Base-by-base conservation (phyloP, 2,888 invertebrate species). In the Philhelius pedissequus region DNA sequence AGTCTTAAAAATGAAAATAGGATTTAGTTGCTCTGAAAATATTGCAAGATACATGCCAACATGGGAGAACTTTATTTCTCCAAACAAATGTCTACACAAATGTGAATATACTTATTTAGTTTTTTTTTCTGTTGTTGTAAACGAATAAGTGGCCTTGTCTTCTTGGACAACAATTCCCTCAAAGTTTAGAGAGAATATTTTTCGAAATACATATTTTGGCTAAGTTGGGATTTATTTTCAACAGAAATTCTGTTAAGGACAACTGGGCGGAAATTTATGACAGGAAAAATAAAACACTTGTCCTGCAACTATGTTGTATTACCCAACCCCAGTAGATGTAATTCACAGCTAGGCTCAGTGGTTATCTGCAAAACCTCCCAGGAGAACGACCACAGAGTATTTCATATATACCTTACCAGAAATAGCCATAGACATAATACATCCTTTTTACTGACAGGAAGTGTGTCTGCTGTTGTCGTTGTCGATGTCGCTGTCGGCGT, bases 251-350 rank as follows among this genome's bases (percentile, higher is more conserved):
- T 73, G 77, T 54, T 73, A 50, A 52, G 45, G 77, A 77, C 68
- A 73, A 77, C 82, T 77, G 62, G 73, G 68, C 27, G 68, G 68
- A 73, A 68, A 77, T 82, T 82, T 82, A 82, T 82, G 9, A 27
- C 45, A 48, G 54, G 15, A 60, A 40, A 50, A 18, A 43, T 5
- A 9, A 66, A 52, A 30, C 25, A 40, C 35, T 50, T 50, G 43
- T 43, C 48, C 40, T n/a, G n/a, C n/a, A n/a, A n/a, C n/a, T 22
- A 6, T 68, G 35, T 56, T 71, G 73, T 50, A 77, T 68, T 35
- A 64, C 54, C 32, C 32, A 13, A 13, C 52, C n/a, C 52, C n/a
- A 15, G 22, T 13, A 48, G 2, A 38, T 68, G 68, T 68, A 71
- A 20, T 73, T 68, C 45, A 60, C 68, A 58, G 1, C 77, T 73